Base-by-base conservation (phyloP, 1,140 invertebrate species). In the Lepidurus apus region DNA sequence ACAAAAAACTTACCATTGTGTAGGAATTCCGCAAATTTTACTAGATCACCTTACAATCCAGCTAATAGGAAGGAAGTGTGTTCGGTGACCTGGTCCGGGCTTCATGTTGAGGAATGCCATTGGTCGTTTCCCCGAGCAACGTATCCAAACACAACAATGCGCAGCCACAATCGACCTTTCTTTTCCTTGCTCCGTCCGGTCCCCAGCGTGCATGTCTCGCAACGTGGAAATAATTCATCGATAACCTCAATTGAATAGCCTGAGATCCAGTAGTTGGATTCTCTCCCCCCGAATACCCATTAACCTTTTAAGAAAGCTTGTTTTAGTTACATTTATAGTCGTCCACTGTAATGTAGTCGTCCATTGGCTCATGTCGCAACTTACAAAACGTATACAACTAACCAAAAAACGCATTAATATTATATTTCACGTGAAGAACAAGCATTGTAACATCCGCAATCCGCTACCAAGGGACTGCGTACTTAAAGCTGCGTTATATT, bases 101-200 rank as follows among this genome's bases (percentile, higher is more conserved):
- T 65, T 13, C 53, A 65, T 65, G 53, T 65, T 65, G n/a, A 65
- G 53, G 53, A 65, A 65, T 65, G 53, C 53, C 53, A 65, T 7
- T 17, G 21, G 53, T 11, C 53, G 53, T 65, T 65, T 65, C 53
- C 53, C 53, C 53, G 53, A 65, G 53, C 53, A 65, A 65, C 53
- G 53, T 65, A 65, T 21, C 53, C 17, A 65, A 65, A 65, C 53
- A 65, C 53, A 65, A 65, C 53, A 65, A 65, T 65, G 53, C 53
- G 53, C 53, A 65, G 53, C 9, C 53, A 65, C 53, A 65, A 34
- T 65, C 53, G 53, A 65, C 53, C 53, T 65, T 65, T n/a, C 2
- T 65, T 65, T 65, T 17, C 53, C 53, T n/a, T n/a, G 17, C 5
- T 65, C 53, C 13, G 21, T 7, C 53, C 10, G 21, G 17, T 65